Percentiles rank a stretch among this genome's conserved stretches.
These are phyloP conservation scores for Enoplosus armatus DNA, from an alignment of 2,797 vertebrate species.

Conservation along the genomic window DNA sequence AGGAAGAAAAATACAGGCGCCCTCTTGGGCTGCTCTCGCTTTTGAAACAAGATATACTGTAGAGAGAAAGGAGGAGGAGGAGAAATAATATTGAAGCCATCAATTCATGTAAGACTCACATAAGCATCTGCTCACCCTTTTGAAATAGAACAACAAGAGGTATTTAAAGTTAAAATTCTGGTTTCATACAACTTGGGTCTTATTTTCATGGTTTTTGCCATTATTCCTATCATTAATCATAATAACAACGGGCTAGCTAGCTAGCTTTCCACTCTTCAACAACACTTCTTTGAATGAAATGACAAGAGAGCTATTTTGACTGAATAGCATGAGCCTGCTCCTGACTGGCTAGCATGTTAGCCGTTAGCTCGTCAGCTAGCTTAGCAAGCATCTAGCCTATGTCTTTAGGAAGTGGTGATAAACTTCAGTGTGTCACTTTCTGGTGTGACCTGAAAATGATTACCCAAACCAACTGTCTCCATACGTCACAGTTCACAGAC, in stretches of 20 bases:
- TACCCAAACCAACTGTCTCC: background rate
- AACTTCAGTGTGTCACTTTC: background rate
- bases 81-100: slow-evolving; percentile 73
- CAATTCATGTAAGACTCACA: slow-evolving; percentile 74
- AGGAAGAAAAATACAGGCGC: slow-evolving; percentile 74
- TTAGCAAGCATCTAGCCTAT: background rate
- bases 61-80: slow-evolving; percentile 58
- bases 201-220: slow-evolving; percentile 24
- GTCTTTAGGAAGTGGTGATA: background rate
- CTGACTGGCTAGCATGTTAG: background rate
- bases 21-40: slow-evolving; percentile 67
- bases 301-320: background rate
- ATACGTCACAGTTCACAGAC: background rate
- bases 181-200: slow-evolving; percentile 13
- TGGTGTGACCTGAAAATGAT: background rate
- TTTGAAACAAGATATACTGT: slow-evolving; percentile 74
- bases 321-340: background rate
- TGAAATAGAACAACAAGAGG: slow-evolving; percentile 28
- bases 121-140: slow-evolving; percentile 41
- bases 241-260: background rate
- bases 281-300: background rate
- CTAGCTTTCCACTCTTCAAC: background rate
- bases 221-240: background rate
- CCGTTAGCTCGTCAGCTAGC: background rate
- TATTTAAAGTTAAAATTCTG: slow-evolving; percentile 33